Evolutionary conservation across 2,888 invertebrate genomes (phyloP).

Genomic region (Zootermopsis nevadensis): DNA sequence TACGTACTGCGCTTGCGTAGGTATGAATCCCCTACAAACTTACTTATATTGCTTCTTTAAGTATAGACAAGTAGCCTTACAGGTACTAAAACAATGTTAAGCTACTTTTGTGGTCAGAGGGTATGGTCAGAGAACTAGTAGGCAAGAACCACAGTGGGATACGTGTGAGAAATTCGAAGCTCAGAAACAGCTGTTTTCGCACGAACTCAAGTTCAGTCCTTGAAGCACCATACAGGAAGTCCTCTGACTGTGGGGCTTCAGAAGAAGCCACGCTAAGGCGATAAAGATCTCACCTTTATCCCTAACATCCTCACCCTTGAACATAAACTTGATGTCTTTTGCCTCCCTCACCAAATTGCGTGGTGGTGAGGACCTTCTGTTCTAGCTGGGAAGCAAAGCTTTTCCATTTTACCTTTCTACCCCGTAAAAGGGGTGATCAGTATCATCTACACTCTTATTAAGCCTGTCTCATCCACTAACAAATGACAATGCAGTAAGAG

Average conservation of each 20-base stretch:
- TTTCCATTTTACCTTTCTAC: not conserved
- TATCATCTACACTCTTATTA: not conserved
- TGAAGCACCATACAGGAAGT: not conserved
- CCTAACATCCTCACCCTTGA: not conserved
- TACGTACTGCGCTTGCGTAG: too few relatives aligned
- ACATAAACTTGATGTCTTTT: not conserved
- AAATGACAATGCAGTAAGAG: too few relatives aligned
- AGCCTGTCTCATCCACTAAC: not conserved
- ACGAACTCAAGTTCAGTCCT: too few relatives aligned
- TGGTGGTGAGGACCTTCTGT: not conserved
- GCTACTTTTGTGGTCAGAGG: too few relatives aligned
- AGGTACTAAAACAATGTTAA: too few relatives aligned
- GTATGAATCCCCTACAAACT: too few relatives aligned
- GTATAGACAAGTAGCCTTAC: too few relatives aligned
- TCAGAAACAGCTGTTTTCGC: not conserved
- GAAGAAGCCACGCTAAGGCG: slow-evolving; percentile 9
- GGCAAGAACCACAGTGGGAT: not conserved
- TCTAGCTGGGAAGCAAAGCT: not conserved
- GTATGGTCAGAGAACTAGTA: too few relatives aligned
- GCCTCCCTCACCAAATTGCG: not conserved
- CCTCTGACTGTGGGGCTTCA: not conserved
- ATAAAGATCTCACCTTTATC: not conserved
- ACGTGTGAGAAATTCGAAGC: not conserved
- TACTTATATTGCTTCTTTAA: too few relatives aligned
- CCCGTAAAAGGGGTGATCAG: slow-evolving; percentile 8